Percentiles rank a stretch among this genome's conserved stretches.
These are phyloP conservation scores for Sceliomorpha sp. DNA, from an alignment of 2,888 invertebrate genomes.

Conservation along the genomic window DNA sequence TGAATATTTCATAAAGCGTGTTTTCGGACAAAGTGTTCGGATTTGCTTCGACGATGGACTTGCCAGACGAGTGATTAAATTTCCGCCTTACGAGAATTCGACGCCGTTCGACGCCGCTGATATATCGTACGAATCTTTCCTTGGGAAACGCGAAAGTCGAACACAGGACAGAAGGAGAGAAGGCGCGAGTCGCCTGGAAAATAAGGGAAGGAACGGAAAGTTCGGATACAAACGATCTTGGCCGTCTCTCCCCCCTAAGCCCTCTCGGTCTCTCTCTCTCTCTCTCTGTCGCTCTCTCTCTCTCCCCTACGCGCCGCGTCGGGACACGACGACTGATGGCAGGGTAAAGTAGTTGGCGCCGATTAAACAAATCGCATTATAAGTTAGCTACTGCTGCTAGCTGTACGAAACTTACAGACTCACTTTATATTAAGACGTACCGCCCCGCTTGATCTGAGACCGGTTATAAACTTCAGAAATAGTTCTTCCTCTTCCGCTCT, in stretches of 20 bases:
- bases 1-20: conserved; percentile 14
- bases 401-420: conserved; percentile 76
- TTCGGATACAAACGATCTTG: conserved; percentile 52
- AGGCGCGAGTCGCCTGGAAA: conserved; percentile 46
- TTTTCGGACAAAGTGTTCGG: conserved; percentile 17
- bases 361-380: conserved; percentile 80
- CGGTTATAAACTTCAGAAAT: conserved; percentile 77
- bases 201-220: conserved; percentile 58
- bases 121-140: conserved; percentile 45
- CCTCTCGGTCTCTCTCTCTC: no score
- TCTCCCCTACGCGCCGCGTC: conserved; percentile 33
- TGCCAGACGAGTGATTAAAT: conserved; percentile 39
- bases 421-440: conserved; percentile 79
- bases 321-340: conserved; percentile 60
- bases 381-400: conserved; percentile 75
- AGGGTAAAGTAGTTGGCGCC: conserved; percentile 78
- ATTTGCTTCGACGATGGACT: conserved; percentile 14
- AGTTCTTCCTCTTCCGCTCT: no score
- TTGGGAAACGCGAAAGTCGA: conserved; percentile 45
- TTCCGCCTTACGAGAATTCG: conserved; percentile 44
- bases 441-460: conserved; percentile 72
- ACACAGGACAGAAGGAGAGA: conserved; percentile 39
- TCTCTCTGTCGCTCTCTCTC: no score
- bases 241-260: conserved; percentile 45
- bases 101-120: conserved; percentile 30